These are phyloP conservation scores for Sebastes matsubarae DNA, from an alignment of 2,797 vertebrate species.

Conservation along the genomic window DNA sequence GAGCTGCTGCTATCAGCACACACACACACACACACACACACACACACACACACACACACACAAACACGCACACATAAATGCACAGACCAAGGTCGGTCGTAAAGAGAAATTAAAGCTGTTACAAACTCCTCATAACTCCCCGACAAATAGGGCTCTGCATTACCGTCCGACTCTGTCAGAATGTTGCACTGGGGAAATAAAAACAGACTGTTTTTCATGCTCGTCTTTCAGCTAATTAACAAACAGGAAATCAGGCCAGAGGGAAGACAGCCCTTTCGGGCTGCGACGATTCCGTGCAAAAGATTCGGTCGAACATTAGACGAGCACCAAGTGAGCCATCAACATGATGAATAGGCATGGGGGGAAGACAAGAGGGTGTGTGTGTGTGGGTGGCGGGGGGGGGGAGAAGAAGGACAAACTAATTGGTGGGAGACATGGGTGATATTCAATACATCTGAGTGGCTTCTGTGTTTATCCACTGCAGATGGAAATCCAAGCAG, in stretches of 20 bases:
- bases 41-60: not conserved
- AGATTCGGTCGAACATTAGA: conserved; percentile 59
- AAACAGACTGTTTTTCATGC: conserved; percentile 64
- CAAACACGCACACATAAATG: not conserved
- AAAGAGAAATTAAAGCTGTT: conserved; percentile 69
- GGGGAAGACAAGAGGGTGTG: not conserved
- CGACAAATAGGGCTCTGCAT: conserved; percentile 56
- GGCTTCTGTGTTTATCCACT: conserved; percentile 25
- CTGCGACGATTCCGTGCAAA: conserved; percentile 31
- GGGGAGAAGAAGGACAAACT: conserved; percentile 24
- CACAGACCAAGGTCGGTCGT: conserved; percentile 46
- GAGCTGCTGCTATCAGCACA: conserved; percentile 33
- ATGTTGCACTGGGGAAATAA: conserved; percentile 75
- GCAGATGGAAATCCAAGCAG: conserved; percentile 19
- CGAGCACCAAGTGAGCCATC: conserved; percentile 79
- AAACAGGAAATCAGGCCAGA: conserved; percentile 67
- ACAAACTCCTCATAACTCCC: conserved; percentile 70
- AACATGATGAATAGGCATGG: conserved; percentile 74
- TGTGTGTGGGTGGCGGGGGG: not conserved
- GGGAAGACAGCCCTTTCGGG: conserved; percentile 54
- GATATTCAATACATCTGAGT: conserved; percentile 59
- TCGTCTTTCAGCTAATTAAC: conserved; percentile 80
- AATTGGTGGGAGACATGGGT: conserved; percentile 62
- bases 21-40: not conserved
- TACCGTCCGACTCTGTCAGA: conserved; percentile 57